A percentile compares a stretch with the other conserved stretches of the same genome.
These are phyloP conservation scores for Byasa hedistus DNA, from an alignment of 2,888 invertebrate species.

Conservation along the genomic window DNA sequence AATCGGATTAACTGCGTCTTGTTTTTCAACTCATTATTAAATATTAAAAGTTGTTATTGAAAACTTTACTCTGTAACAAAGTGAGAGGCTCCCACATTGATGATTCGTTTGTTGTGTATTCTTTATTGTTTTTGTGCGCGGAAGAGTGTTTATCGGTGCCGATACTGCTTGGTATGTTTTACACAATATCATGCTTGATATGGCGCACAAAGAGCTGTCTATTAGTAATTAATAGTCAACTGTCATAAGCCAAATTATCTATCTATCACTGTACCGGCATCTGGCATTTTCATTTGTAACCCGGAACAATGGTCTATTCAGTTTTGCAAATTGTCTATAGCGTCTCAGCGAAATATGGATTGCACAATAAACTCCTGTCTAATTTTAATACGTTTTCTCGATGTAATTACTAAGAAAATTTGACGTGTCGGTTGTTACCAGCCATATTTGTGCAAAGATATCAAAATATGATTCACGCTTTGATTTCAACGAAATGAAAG, in stretches of 20 bases:
- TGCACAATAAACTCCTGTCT: slow-evolving; percentile 28
- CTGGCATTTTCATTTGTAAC: slow-evolving; percentile 62
- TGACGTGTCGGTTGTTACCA: slow-evolving; percentile 23
- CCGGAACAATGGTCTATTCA: slow-evolving; percentile 70
- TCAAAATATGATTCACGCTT: slow-evolving; percentile 33
- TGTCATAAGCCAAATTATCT: slow-evolving; percentile 56
- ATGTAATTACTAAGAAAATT: slow-evolving; percentile 27
- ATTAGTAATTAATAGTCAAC: slow-evolving; percentile 56
- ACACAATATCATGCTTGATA: slow-evolving; percentile 8
- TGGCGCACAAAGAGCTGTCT: slow-evolving; percentile 39
- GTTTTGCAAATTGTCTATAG: slow-evolving; percentile 62
- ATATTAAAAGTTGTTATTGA: slow-evolving; percentile 57
- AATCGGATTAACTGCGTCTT: slow-evolving; percentile 66
- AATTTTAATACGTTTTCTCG: slow-evolving; percentile 14
- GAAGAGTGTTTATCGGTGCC: slow-evolving; percentile 33
- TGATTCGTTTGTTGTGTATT: slow-evolving; percentile 27
- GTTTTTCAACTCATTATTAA: slow-evolving; percentile 55
- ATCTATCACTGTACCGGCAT: slow-evolving; percentile 61
- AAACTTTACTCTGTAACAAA: slow-evolving; percentile 59
- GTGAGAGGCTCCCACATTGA: slow-evolving; percentile 56
- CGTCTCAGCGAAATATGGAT: slow-evolving; percentile 50
- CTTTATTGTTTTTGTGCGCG: slow-evolving; percentile 25
- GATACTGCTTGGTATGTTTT: slow-evolving; percentile 37
- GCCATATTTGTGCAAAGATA: slow-evolving; percentile 27
- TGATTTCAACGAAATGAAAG: slow-evolving; percentile 31